Base-by-base conservation (phyloP, 2,888 invertebrate genomes). In the Nezara viridula region DNA sequence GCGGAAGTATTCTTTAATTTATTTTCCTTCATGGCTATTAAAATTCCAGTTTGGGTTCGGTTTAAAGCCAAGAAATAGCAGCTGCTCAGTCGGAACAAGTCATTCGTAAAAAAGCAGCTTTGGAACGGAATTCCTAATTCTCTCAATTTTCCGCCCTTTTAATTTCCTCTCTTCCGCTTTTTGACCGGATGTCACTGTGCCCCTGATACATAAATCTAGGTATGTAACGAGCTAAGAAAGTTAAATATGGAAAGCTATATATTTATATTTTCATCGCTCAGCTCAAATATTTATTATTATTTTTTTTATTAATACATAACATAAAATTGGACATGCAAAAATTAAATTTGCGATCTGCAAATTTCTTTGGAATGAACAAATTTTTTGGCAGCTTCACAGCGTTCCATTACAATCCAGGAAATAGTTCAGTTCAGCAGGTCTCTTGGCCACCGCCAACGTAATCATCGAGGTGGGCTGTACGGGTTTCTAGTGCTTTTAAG, bases 121-220 rank as follows among this genome's bases (percentile, higher is more conserved):
- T 73, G 0, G 66, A 19, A 2, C 4, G 66, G 66, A 73, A 73
- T 73, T 37, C 66, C 66, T 73, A 73, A 73, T 73, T 73, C 66
- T 73, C 66, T 73, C 66, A 73, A 73, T 73, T 73, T 73, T 73
- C 66, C 66, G 66, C 66, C 32, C 37, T 73, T 73, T 73, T 73
- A 73, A 73, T 73, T 73, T 73, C 21, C 66, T n/a, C 21, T 37
- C 37, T 73, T 73, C 66, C 66, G 66, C 32, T 37, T 32, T 19
- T 73, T 32, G 32, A 32, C 37, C 66, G 32, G 19, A 73, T 21
- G 19, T 2, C 37, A 16, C 9, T 0, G 19, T 73, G 66, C 21
- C 66, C 66, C 16, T 66, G 66, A 66, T 32, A 7, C 66, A 73
- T 73, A 32, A 6, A 37, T 73, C 37, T 37, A 73, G 19, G 6